Evolutionary conservation across 2,797 vertebrate species (phyloP), one percentile per base, ranked within the genome.

Genomic region (Tapirus indicus): DNA sequence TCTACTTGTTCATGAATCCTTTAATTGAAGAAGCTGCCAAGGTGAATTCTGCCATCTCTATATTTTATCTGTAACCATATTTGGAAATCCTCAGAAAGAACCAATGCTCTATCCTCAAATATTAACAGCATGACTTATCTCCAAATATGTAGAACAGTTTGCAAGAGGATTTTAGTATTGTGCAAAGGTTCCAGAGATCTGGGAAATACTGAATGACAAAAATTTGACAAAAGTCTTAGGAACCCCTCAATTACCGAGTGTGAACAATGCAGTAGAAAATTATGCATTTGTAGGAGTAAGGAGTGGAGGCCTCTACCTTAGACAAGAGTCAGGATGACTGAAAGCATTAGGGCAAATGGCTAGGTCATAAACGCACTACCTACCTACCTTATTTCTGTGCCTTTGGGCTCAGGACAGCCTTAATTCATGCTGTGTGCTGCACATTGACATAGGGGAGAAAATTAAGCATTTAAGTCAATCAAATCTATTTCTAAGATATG

Each of bases 391-490:
- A 12, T 49, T 78, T 44, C 44, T 52, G 20, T 88, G 49, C 47
- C 16, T 64, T 89, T 87, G 68, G 69, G 16, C 47, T 88, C 27
- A 32, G 38, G 54, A 17, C 6, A 62, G 18, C 44, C 52, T 97
- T 29, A 56, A 29, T 44, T 78, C 71, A 74, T 35, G 38, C 32
- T 69, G 7, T 71, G 38, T 44, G 1, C 9, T 72, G 0, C 27
- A 35, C 10, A 41, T 17, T 66, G 52, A 32, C 20, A 35, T 16
- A 77, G 13, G 49, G 87, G 44, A 85, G 54, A 85, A 58, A 79
- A 83, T 77, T 62, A 83, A 95, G n/a, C 47, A 66, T 83, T 88
- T 68, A 84, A 68, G 25, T 44, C 89, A 94, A 79, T 86, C 47
- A 75, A 75, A 68, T 86, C 1, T 94, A 47, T 93, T 88, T 92